Base-by-base conservation (phyloP, 2,888 invertebrate genomes). In the Brenthis hecate region DNA sequence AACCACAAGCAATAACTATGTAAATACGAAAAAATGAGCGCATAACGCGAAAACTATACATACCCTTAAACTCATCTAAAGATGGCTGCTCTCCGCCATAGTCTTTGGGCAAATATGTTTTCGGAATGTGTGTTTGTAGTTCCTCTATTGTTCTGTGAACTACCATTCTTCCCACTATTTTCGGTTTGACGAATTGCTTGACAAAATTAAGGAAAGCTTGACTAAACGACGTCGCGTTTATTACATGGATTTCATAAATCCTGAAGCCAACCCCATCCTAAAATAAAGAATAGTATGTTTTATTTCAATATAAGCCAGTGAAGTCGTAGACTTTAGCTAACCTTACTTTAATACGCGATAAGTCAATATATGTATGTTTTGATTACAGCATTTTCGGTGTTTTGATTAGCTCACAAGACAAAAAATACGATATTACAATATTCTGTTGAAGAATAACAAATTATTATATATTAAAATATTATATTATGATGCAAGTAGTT, bases 251-350 rank as follows among this genome's bases (percentile, higher is more conserved):
- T 0, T 84, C 85, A 36, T 83, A 81, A 0, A 93, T 77, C 65
- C 87, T 83, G 5, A 86, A 77, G 0, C 92, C 88, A 13, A 87
- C 82, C 0, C 93, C 93, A 76, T 92, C 92, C 94, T 94, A 79
- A 50, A 89, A 70, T 36, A 13, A 53, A 50, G 1, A 58, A 54
- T 16, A 47, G 6, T 11, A 28, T 16, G 23, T 51, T 16, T 11
- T 58, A 14, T 58, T 23, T 43, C 32, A n/a, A 48, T 23, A 55
- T 36, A 56, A n/a, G 1, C 6, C 11, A 43, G 3, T 43, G 8
- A 43, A 43, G 3, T 43, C 36, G 11, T 43, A 43, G 11, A 6
- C 8, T 36, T 36, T 36, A 8, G 8, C 8, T 43, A 36, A 36
- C 11, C 11, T 36, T 11, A 36, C 36, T 8, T 36, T 32, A 32